Percentiles rank a stretch among this genome's conserved stretches.
Conservation (phyloP, 2,113 vertebrate species). For the Dolichallabes microphthalmus region DNA sequence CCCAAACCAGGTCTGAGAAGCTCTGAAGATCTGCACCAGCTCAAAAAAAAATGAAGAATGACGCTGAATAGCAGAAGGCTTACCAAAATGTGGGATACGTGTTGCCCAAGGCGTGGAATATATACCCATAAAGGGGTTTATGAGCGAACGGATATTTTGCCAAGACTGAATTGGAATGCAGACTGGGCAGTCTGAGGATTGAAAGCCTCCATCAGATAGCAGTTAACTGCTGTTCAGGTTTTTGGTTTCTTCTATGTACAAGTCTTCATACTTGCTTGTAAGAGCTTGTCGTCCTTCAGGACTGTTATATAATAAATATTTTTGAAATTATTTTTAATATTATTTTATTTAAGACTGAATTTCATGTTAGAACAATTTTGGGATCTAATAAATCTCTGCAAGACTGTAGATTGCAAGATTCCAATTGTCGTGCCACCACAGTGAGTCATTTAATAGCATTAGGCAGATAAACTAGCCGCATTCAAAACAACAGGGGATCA, state of each 20-base stretch:
- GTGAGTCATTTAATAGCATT: background rate
- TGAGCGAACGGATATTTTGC: background rate
- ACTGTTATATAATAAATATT: conserved; percentile 30
- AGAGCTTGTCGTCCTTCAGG: conserved; percentile 5
- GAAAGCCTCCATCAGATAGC: conserved; percentile 15
- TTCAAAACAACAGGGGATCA: background rate
- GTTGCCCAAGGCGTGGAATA: conserved; percentile 8
- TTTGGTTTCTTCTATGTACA: background rate
- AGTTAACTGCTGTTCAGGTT: background rate
- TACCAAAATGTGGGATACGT: conserved; percentile 18
- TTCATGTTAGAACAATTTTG: conserved; percentile 1
- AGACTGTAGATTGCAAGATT: background rate
- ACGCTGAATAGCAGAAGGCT: background rate
- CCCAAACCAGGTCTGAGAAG: conserved; percentile 45
- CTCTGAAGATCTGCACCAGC: conserved; percentile 37
- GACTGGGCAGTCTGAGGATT: background rate
- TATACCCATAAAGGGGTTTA: conserved; percentile 12
- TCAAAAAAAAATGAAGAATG: background rate
- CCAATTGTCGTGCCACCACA: background rate
- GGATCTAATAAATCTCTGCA: conserved; percentile 8
- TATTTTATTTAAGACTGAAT: background rate
- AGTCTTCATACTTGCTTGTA: background rate
- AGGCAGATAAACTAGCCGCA: background rate
- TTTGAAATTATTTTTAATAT: background rate
- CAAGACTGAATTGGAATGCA: background rate